Evolutionary conservation across 2,113 vertebrate species (phyloP), one percentile per base, ranked within the genome.

Genomic region (Lamprotornis superbus): DNA sequence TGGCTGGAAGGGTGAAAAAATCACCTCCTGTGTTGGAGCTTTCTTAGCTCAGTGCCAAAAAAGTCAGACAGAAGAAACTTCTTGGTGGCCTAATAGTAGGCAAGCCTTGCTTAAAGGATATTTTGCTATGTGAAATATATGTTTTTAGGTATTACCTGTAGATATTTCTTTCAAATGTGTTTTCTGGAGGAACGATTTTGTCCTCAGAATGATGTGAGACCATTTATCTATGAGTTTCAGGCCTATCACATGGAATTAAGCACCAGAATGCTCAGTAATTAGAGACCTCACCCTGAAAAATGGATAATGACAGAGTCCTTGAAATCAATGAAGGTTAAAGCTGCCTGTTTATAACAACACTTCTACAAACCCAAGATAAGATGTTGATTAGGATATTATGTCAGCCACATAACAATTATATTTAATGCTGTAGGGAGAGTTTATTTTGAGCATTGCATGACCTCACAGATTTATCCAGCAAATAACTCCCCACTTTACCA

Each of bases 291-390:
- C 87, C 85, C 94, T 95, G 95, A 94, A 97, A 98, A 97, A 97
- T 95, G 85, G 94, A 95, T 98, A 97, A 98, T 98, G 97, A 98
- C 92, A 89, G 89, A 97, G 98, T 97, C 98, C 98, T 98, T 98
- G 98, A 98, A 98, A 98, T 98, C 98, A 98, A 78, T 73, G 75
- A 97, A 98, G 98, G 98, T 98, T 96, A 98, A 97, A 96, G 87
- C 92, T 93, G 93, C 20, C 37, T 97, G 97, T 96, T 97, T 94
- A 94, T 87, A 96, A 94, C 83, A 95, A 92, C 16, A 21, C 88
- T 97, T 96, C 75, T 95, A 94, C 95, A 96, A 97, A 84, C 35
- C 64, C 67, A 55, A 83, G 87, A 92, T 76, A 93, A 89, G 74
- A 69, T 88, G 93, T 92, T 98, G 97, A 98, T 98, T 98, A 97